phyloP scores from a whole-genome alignment of 2,888 invertebrate genomes.

The Drosophila gaucha region DNA sequence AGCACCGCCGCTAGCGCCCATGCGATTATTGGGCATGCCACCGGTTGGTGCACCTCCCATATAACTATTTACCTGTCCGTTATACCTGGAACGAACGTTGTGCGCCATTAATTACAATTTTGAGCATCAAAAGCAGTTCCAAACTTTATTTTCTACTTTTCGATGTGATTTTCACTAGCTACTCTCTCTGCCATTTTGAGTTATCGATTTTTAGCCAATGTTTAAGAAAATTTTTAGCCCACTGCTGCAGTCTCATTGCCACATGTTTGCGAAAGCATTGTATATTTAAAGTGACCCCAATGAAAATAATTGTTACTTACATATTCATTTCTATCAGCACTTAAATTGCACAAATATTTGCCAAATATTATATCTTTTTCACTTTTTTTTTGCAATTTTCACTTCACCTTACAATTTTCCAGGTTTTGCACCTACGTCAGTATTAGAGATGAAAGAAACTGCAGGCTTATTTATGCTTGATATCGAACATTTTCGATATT shows the following conservation, averaged over 20 bases:
- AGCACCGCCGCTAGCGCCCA: constrained; percentile 81
- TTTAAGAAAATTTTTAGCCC: constrained; percentile 24
- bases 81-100: constrained; percentile 68
- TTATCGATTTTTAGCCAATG: constrained; percentile 71
- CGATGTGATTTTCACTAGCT: constrained; percentile 62
- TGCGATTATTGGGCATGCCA: constrained; percentile 68
- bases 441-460: constrained; percentile 37
- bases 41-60: constrained; percentile 56
- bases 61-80: constrained; percentile 70
- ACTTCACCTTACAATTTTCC: constrained; percentile 71
- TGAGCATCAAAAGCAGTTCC: constrained; percentile 47
- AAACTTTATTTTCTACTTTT: constrained; percentile 38
- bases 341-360: constrained; percentile 50
- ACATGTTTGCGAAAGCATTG: constrained; percentile 7
- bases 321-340: constrained; percentile 56
- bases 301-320: constrained; percentile 39
- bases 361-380: constrained; percentile 50
- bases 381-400: constrained; percentile 66
- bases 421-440: constrained; percentile 69
- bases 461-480: constrained; percentile 5
- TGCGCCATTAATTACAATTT: constrained; percentile 65
- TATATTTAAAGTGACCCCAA: neutral
- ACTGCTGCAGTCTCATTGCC: constrained; percentile 12
- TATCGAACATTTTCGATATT: constrained; percentile 15
- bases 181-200: constrained; percentile 73